Evolutionary conservation across 2,797 vertebrate species (phyloP).

Genomic region (Prionace glauca): DNA sequence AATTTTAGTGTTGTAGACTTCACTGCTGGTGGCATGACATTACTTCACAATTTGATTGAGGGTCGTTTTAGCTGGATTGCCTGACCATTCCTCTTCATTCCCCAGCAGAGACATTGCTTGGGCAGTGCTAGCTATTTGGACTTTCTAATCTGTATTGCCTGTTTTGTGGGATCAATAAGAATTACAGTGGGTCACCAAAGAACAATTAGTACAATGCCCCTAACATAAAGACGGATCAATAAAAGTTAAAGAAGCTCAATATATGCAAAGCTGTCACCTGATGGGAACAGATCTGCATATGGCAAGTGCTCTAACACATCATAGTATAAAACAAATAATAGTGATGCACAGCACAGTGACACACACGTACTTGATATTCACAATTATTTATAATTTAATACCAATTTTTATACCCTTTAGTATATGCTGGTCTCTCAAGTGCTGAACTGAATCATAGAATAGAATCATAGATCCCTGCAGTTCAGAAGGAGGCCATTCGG

Average conservation of each 20-base stretch:
- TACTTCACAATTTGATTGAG: not conserved
- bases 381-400: not conserved
- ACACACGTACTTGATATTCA: not conserved
- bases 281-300: not conserved
- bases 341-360: not conserved
- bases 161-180: not conserved
- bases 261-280: not conserved
- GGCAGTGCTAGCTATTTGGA: not conserved
- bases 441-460: not conserved
- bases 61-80: not conserved
- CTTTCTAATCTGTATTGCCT: not conserved
- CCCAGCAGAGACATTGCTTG: not conserved
- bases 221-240: not conserved
- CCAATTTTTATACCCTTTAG: not conserved
- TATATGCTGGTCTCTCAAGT: not conserved
- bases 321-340: not conserved
- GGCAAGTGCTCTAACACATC: not conserved
- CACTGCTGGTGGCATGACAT: not conserved
- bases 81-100: not conserved
- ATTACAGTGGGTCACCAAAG: not conserved
- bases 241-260: not conserved
- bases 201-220: not conserved
- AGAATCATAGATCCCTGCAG: no score
- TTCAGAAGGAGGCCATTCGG: no score
- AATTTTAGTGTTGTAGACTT: not conserved